phyloP scores from a whole-genome alignment of 1,140 invertebrate species.

The Ips typographus region DNA sequence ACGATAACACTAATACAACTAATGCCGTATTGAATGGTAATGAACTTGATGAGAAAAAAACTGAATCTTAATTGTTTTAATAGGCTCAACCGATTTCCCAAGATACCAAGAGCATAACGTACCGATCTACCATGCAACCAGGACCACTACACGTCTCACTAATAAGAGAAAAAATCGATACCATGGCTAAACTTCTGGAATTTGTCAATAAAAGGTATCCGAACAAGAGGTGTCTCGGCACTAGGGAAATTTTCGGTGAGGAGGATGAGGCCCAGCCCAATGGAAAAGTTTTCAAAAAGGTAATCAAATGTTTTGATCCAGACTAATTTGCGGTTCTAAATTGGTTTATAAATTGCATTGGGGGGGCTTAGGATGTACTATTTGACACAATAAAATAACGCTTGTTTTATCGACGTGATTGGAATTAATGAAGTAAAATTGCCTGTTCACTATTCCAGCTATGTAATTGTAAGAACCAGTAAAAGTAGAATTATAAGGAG shows the following conservation, averaged over 20 bases:
- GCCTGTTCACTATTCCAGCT: no score
- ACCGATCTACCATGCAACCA: constrained; percentile 69
- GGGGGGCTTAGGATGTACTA: neutral
- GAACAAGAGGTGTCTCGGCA: constrained; percentile 81
- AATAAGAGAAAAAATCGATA: constrained; percentile 75
- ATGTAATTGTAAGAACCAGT: no score
- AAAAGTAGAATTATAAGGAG: no score
- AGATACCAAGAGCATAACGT: constrained; percentile 66
- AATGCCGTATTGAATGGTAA: no score
- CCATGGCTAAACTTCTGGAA: constrained; percentile 83
- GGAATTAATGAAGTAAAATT: no score
- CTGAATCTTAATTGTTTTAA: neutral
- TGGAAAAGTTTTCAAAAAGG: constrained; percentile 95
- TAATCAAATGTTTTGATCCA: constrained; percentile 45
- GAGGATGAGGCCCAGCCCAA: constrained; percentile 93
- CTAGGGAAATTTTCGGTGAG: constrained; percentile 85
- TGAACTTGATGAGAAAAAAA: no score
- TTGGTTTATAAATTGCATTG: neutral
- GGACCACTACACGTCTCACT: constrained; percentile 69
- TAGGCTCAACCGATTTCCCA: constrained; percentile 59
- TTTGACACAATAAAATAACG: no score
- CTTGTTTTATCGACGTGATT: no score
- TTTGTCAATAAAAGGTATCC: constrained; percentile 73
- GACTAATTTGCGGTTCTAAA: neutral
- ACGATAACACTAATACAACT: no score